These are phyloP conservation scores for Rhodeus uyekii DNA, from an alignment of 2,797 vertebrate species.

Conservation along the genomic window DNA sequence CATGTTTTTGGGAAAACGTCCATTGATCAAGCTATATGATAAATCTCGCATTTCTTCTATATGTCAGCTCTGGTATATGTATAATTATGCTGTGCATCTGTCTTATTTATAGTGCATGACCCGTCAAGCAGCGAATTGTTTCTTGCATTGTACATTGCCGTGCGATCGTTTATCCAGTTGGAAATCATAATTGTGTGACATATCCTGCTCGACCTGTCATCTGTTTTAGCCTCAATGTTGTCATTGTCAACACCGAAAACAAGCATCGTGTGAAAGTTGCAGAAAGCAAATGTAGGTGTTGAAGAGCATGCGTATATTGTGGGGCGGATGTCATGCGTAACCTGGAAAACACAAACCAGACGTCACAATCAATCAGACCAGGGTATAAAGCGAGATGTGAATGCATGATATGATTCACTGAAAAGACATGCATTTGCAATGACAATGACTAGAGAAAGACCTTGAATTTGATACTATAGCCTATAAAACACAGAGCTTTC, in stretches of 20 bases:
- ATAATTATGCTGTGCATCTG: neutral
- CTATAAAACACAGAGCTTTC: neutral
- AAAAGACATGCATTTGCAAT: too few relatives aligned
- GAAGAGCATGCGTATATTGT: neutral
- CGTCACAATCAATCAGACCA: neutral
- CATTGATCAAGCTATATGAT: neutral
- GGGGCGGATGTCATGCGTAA: neutral
- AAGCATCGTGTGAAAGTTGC: neutral
- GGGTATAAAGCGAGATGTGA: neutral
- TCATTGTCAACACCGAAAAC: neutral
- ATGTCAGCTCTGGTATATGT: neutral
- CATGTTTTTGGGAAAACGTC: neutral
- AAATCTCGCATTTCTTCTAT: neutral
- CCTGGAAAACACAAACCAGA: neutral
- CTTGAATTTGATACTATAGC: neutral
- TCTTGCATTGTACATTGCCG: neutral
- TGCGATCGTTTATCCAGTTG: neutral
- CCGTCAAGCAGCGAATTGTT: neutral
- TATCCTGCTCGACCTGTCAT: neutral
- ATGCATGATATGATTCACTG: too few relatives aligned
- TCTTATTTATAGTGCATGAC: neutral
- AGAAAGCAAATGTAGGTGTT: neutral
- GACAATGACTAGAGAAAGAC: neutral
- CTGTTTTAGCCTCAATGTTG: neutral
- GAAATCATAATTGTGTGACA: neutral